Evolutionary conservation across 2,888 invertebrate species (phyloP).

Genomic region (Ischnura elegans): DNA sequence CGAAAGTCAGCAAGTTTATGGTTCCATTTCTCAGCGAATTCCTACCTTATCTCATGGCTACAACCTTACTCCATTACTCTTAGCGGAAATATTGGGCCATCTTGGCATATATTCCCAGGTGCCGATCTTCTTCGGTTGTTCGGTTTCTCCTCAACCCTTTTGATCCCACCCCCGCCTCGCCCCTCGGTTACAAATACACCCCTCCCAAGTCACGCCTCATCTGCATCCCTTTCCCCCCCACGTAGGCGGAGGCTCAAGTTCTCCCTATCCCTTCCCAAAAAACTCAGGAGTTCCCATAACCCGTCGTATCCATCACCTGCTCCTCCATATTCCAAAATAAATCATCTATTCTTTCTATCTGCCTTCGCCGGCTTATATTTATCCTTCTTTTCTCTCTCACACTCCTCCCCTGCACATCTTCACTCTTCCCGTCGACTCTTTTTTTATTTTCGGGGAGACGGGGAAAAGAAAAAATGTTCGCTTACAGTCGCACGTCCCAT

Average conservation of each 20-base stretch:
- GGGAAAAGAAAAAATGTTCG: not conserved
- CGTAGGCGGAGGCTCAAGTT: not conserved
- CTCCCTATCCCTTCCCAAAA: not conserved
- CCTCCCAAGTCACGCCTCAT: not conserved
- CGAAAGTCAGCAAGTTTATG: too few species aligned
- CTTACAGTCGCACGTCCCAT: not conserved
- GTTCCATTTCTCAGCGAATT: too few species aligned
- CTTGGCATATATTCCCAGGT: conserved; percentile 50
- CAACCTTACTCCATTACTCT: not conserved
- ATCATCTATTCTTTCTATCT: conserved; percentile 43
- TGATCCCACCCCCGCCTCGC: not conserved
- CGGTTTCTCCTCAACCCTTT: not conserved
- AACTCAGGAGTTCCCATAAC: conserved; percentile 25
- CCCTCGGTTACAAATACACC: not conserved
- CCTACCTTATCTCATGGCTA: not conserved
- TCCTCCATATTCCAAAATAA: conserved; percentile 49
- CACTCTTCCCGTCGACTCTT: not conserved
- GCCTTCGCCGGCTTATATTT: conserved; percentile 34
- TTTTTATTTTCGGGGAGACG: not conserved
- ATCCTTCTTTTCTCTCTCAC: conserved; percentile 5
- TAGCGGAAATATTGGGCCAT: conserved; percentile 45
- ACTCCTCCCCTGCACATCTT: not conserved
- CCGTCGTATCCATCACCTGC: conserved; percentile 60
- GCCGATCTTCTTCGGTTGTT: conserved; percentile 56
- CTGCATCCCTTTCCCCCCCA: not conserved